Conservation (phyloP, 1,140 invertebrate genomes). For the Pseudachorutes palmiensis region DNA sequence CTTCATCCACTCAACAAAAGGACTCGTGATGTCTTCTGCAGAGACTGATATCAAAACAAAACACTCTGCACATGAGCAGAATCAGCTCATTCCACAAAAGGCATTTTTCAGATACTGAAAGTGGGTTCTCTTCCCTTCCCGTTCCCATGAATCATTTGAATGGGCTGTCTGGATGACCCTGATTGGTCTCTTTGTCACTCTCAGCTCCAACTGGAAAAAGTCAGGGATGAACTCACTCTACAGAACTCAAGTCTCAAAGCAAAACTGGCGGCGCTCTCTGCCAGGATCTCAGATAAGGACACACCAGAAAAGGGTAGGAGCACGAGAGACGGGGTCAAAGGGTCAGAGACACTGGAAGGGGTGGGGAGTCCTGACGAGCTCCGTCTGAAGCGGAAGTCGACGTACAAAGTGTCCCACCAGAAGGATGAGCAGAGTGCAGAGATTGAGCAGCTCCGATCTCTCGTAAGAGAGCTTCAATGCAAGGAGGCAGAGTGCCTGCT, state of each 20-base stretch:
- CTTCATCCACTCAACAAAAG: too few relatives aligned
- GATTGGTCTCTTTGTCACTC: too few relatives aligned
- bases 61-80: too few relatives aligned
- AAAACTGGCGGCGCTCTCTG: constrained; percentile 40
- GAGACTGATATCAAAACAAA: too few relatives aligned
- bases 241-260: constrained; percentile 42
- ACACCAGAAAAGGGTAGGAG: background rate
- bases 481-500: constrained; percentile 33
- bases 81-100: too few relatives aligned
- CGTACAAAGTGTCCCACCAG: constrained; percentile 35
- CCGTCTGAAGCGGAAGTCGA: constrained; percentile 33
- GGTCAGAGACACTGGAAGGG: background rate
- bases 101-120: too few relatives aligned
- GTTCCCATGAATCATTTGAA: too few relatives aligned
- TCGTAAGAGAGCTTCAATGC: constrained; percentile 37
- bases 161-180: too few relatives aligned
- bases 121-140: too few relatives aligned
- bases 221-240: constrained; percentile 41
- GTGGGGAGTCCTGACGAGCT: constrained; percentile 22
- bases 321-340: background rate
- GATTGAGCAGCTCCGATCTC: constrained; percentile 32
- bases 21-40: too few relatives aligned
- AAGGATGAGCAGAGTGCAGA: constrained; percentile 31
- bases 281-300: constrained; percentile 38
- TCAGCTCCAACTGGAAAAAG: constrained; percentile 42